phyloP scores from a whole-genome alignment of 2,113 vertebrate genomes.

The Okapia johnstoni region DNA sequence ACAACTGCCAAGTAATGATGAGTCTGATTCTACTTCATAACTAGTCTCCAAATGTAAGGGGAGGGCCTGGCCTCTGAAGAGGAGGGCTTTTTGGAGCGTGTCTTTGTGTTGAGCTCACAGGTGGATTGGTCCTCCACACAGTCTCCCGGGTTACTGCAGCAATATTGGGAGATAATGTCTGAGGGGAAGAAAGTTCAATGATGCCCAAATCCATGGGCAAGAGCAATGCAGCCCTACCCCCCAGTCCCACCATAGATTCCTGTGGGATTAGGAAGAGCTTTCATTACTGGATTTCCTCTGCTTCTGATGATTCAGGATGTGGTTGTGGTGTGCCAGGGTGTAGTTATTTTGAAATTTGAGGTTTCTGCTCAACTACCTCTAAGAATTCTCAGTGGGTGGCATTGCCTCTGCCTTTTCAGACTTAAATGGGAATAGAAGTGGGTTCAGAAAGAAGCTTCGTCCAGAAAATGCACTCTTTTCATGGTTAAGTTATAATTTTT shows the following conservation, averaged over 20 bases:
- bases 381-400: constrained; percentile 41
- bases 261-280: neutral
- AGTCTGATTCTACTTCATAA: neutral
- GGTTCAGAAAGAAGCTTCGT: neutral
- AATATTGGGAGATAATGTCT: neutral
- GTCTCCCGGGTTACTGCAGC: neutral
- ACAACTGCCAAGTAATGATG: neutral
- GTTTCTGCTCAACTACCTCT: neutral
- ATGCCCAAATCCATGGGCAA: neutral
- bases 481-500: constrained; percentile 26
- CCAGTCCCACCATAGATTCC: neutral
- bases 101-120: neutral
- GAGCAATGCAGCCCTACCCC: neutral
- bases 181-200: neutral
- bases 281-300: neutral
- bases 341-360: constrained; percentile 32
- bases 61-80: neutral
- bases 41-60: neutral
- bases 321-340: neutral
- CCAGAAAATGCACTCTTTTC: constrained; percentile 15
- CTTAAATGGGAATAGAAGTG: constrained; percentile 4
- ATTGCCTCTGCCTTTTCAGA: neutral
- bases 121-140: neutral
- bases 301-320: neutral
- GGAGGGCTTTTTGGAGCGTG: neutral